Evolutionary conservation across 2,888 invertebrate genomes (phyloP).

Genomic region (Urechis unicinctus): DNA sequence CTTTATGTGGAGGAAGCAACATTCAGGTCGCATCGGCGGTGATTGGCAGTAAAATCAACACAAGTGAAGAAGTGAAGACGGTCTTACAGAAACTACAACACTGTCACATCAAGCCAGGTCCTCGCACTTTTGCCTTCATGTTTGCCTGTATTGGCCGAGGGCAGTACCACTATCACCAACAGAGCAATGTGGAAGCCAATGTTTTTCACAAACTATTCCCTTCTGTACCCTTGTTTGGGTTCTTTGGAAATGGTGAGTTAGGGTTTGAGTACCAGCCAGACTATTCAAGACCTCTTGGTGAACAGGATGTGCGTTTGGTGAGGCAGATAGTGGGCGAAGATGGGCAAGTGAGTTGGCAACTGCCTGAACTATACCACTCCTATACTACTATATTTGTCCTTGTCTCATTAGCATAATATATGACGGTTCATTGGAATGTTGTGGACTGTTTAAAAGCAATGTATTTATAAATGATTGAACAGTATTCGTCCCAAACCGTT

Average conservation of each 20-base stretch:
- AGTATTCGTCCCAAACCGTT: too few relatives aligned
- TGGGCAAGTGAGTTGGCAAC: background rate
- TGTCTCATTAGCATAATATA: too few relatives aligned
- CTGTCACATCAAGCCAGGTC: slow-evolving; percentile 7
- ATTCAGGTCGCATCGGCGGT: slow-evolving; percentile 17
- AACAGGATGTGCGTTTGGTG: background rate
- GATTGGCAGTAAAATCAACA: slow-evolving; percentile 4
- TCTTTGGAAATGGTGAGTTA: slow-evolving; percentile 54
- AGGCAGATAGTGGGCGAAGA: background rate
- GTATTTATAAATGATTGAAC: too few relatives aligned
- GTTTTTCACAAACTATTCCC: slow-evolving; percentile 51
- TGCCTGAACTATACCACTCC: slow-evolving; percentile 12
- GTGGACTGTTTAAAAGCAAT: too few relatives aligned
- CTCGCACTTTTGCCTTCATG: slow-evolving; percentile 34
- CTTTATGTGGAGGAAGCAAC: slow-evolving; percentile 15
- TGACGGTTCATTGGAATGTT: too few relatives aligned
- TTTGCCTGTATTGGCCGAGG: slow-evolving; percentile 53
- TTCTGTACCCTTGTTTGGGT: slow-evolving; percentile 51
- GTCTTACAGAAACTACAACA: slow-evolving; percentile 9
- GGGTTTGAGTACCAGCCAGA: slow-evolving; percentile 29
- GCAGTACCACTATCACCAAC: slow-evolving; percentile 26
- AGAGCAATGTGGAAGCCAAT: slow-evolving; percentile 46
- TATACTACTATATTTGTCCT: slow-evolving; percentile 21
- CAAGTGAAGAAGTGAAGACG: slow-evolving; percentile 2
- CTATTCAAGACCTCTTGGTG: slow-evolving; percentile 5